phyloP scores from a whole-genome alignment of 2,888 invertebrate species.

The Perizoma affinitatum region DNA sequence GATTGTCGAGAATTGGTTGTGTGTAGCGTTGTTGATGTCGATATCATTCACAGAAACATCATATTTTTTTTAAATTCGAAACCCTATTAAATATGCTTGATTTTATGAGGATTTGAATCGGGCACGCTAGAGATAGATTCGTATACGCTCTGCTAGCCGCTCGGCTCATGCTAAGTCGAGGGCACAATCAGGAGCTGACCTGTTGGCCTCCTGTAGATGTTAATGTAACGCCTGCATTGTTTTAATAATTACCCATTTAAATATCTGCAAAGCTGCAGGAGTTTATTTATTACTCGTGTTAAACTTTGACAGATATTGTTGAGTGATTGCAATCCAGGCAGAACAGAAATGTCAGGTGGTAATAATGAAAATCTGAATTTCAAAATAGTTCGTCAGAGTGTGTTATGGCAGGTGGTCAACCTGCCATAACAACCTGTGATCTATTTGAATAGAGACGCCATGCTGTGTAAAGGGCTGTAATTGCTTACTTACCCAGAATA shows the following conservation, averaged over 20 bases:
- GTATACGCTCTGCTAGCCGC: not conserved
- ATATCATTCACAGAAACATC: too few species aligned
- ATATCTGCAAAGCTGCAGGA: conserved; percentile 14
- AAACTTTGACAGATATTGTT: conserved; percentile 7
- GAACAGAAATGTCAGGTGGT: not conserved
- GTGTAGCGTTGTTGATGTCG: too few species aligned
- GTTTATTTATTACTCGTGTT: conserved; percentile 9
- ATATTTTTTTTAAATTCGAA: too few species aligned
- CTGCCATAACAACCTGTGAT: too few species aligned
- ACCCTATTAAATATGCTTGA: too few species aligned
- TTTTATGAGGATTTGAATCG: too few species aligned
- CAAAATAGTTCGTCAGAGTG: not conserved
- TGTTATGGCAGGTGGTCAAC: not conserved
- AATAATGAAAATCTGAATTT: not conserved
- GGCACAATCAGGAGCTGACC: conserved; percentile 9
- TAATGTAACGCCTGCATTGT: conserved; percentile 16
- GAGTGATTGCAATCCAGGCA: not conserved
- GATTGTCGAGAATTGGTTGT: too few species aligned
- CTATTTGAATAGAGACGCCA: too few species aligned
- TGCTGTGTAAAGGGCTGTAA: not conserved
- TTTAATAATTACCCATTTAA: conserved; percentile 19
- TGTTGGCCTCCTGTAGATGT: conserved; percentile 13
- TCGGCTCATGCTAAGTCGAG: conserved; percentile 1
- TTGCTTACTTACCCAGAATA: too few species aligned
- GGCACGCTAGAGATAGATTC: too few species aligned